Base-by-base conservation (phyloP, 1,140 invertebrate species). In the Drosophila pachea region DNA sequence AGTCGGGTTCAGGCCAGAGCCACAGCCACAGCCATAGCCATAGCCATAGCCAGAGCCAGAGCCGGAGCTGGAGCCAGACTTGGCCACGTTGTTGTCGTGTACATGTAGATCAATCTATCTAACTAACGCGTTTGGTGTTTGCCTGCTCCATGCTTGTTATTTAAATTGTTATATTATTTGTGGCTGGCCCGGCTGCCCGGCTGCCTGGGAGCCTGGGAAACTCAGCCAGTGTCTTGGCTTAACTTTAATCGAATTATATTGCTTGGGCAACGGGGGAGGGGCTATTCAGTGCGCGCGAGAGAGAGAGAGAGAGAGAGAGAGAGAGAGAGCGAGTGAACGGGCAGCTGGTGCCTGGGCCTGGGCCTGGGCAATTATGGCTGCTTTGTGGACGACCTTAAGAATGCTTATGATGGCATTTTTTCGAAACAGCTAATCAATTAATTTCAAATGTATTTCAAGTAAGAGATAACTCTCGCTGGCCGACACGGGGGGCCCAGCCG, bases 121-220 rank as follows among this genome's bases (percentile, higher is more conserved):
- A 86, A 86, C 81, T 86, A 86, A 86, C 81, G 81, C 81, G 82
- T 84, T 78, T 86, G 81, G 81, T 86, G 81, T 86, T 86, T 81
- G 82, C 73, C 62, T 68, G 53, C 66, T 58, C 42, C 74, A 82
- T 69, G 81, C 82, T 86, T 86, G 81, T 86, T 86, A 86, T 86
- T 86, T 86, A 86, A 86, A 86, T 86, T 86, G 81, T 86, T 86
- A 77, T 86, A 86, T 86, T 86, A 86, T 86, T 86, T 86, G 81
- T 86, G 82, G 82, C 81, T 68, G 66, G 65, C 49, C 81, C 64
- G 66, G 65, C 49, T 52, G 32, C 67, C 68, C 62, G 74, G 76
- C 76, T 74, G 22, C 22, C 77, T 70, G 74, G 78, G 84, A 83
- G 75, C 78, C 73, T 78, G 64, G 81, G 48, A 75, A 68, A 43